Evolutionary conservation across 2,888 invertebrate species (phyloP).

Genomic region (Unio pictorum): DNA sequence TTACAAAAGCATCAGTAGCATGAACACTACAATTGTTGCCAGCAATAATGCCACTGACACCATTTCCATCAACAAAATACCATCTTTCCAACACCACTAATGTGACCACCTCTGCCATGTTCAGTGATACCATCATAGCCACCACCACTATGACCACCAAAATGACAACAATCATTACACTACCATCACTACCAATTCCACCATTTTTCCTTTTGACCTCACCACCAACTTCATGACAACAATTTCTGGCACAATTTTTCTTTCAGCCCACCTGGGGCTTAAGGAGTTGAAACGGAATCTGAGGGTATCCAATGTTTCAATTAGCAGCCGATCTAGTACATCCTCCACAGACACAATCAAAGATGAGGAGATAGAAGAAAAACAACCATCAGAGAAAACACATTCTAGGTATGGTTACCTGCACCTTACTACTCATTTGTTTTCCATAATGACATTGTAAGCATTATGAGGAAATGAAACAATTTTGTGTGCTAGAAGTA

Average conservation of each 20-base stretch:
- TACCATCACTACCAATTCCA: background rate
- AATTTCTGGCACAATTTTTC: background rate
- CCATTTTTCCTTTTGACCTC: background rate
- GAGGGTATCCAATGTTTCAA: slow-evolving; percentile 15
- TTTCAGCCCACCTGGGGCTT: slow-evolving; percentile 29
- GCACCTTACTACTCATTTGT: slow-evolving; percentile 1
- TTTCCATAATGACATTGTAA: slow-evolving; percentile 13
- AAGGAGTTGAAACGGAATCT: slow-evolving; percentile 27
- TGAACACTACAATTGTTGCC: too few species aligned
- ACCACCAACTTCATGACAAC: background rate
- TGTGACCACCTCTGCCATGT: too few species aligned
- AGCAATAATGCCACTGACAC: too few species aligned
- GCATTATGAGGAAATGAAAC: too few species aligned
- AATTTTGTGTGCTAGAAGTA: too few species aligned
- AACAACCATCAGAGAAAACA: slow-evolving; percentile 15
- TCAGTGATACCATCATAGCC: background rate
- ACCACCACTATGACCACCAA: background rate
- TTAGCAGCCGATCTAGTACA: slow-evolving; percentile 15
- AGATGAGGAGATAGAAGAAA: slow-evolving; percentile 18
- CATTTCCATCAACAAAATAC: too few species aligned
- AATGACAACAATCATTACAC: background rate
- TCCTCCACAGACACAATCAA: slow-evolving; percentile 41
- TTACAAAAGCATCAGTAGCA: too few species aligned
- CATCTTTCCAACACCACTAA: too few species aligned
- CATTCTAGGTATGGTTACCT: slow-evolving; percentile 19